phyloP scores from a whole-genome alignment of 2,888 invertebrate genomes.

The Microctonus hyperodae region DNA sequence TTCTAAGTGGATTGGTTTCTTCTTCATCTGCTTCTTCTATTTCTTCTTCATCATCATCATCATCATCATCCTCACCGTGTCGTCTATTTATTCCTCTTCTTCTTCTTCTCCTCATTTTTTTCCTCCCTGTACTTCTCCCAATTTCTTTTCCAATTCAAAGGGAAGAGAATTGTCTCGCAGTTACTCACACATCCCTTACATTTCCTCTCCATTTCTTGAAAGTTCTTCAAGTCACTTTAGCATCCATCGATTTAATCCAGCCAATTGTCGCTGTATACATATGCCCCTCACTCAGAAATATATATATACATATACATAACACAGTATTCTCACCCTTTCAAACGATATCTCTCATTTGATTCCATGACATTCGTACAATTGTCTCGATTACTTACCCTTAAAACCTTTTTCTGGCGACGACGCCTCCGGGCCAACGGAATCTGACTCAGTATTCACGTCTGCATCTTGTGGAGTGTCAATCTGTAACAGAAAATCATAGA shows the following conservation, averaged over 20 bases:
- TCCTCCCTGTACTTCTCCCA: neutral
- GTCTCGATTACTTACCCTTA: slow-evolving; percentile 52
- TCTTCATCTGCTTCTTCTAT: slow-evolving; percentile 22
- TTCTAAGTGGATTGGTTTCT: slow-evolving; percentile 61
- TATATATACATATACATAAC: neutral
- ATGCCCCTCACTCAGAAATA: too few relatives aligned
- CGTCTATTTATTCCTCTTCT: slow-evolving; percentile 38
- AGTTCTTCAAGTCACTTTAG: slow-evolving; percentile 1
- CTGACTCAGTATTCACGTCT: slow-evolving; percentile 54
- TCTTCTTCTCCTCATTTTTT: slow-evolving; percentile 19
- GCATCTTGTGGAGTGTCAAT: slow-evolving; percentile 57
- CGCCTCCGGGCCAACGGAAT: slow-evolving; percentile 49
- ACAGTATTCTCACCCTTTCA: neutral
- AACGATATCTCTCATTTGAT: slow-evolving; percentile 4
- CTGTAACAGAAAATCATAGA: slow-evolving; percentile 46
- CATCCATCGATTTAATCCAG: neutral
- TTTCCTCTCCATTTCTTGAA: neutral
- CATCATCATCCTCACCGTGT: neutral
- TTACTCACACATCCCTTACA: slow-evolving; percentile 13
- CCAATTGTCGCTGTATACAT: slow-evolving; percentile 2
- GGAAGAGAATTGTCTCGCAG: slow-evolving; percentile 9
- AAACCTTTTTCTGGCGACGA: slow-evolving; percentile 59
- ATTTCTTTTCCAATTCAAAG: slow-evolving; percentile 8
- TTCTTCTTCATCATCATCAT: neutral
- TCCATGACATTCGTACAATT: slow-evolving; percentile 11